These are phyloP conservation scores for Pseudorhombus dupliciocellatus DNA, from an alignment of 2,113 vertebrate genomes.

Conservation along the genomic window DNA sequence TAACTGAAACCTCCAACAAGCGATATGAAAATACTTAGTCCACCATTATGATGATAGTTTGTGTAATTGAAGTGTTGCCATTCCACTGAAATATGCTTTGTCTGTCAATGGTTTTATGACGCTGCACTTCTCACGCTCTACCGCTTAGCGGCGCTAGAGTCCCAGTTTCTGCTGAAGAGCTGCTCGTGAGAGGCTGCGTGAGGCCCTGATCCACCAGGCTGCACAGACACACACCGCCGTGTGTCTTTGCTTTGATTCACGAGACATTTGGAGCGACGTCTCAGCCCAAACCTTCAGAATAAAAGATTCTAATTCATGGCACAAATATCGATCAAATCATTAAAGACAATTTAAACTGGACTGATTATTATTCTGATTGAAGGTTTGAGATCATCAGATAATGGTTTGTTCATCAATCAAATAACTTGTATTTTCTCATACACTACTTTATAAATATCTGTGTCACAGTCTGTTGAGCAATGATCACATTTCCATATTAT, in stretches of 20 bases:
- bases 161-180: background rate
- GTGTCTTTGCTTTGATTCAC: background rate
- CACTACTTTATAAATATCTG: background rate
- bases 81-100: too few relatives aligned
- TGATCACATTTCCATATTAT: background rate
- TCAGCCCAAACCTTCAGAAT: background rate
- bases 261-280: background rate
- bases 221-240: background rate
- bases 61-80: too few relatives aligned
- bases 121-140: slow-evolving; percentile 9
- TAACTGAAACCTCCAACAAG: too few relatives aligned
- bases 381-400: background rate
- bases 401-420: background rate
- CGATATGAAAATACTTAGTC: too few relatives aligned
- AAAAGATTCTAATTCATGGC: background rate
- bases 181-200: too few relatives aligned
- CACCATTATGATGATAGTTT: too few relatives aligned
- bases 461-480: background rate
- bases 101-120: too few relatives aligned
- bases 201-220: slow-evolving; percentile 16
- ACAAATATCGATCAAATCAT: background rate
- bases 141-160: slow-evolving; percentile 40
- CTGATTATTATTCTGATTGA: background rate
- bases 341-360: background rate
- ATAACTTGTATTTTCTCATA: too few relatives aligned